Base-by-base conservation (phyloP, 2,888 invertebrate species). In the Dorcus hopei region DNA sequence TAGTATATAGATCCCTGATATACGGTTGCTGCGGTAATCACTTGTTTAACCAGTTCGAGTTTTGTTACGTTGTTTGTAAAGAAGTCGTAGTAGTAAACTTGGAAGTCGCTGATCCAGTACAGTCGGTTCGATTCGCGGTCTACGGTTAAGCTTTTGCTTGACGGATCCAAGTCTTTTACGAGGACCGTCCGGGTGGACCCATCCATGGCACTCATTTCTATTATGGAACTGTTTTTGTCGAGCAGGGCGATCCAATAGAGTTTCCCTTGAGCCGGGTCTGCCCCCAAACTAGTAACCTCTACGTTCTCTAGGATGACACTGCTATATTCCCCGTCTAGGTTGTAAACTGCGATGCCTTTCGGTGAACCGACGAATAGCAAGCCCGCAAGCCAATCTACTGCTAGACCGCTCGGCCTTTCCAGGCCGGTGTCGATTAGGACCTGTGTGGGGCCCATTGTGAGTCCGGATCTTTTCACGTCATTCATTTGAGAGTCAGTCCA, bases 331-430 rank as follows among this genome's bases (percentile, higher is more conserved):
- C 92, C 94, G 63, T 84, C 82, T 52, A 91, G 79, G 70, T 86
- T 89, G 63, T 87, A 85, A 0, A 85, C 92, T 54, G 85, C 80
- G 64, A 95, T 90, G 8, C 85, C 82, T 58, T 78, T 80, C 0
- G 86, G 84, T 0, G 87, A 86, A 3, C 75, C 70, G 73, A 92
- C 86, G 79, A 89, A 91, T 77, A 92, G 81, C 71, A 90, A 83
- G 48, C 85, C 81, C 11, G 91, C 89, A 58, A 90, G 83, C 90
- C 91, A 91, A 80, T 95, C 93, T 58, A 94, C 82, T 40, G 91
- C 91, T 73, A 95, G 84, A 2, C 90, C 93, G 53, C 83, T 82
- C 38, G 88, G 86, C 65, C 81, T 79, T 64, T 81, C 80, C 59
- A 85, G 77, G 47, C 87, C 88, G 48, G 88, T 86, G 75, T 92